Evolutionary conservation across 2,113 vertebrate genomes (phyloP).

Genomic region (Plecturocebus donacophilus): DNA sequence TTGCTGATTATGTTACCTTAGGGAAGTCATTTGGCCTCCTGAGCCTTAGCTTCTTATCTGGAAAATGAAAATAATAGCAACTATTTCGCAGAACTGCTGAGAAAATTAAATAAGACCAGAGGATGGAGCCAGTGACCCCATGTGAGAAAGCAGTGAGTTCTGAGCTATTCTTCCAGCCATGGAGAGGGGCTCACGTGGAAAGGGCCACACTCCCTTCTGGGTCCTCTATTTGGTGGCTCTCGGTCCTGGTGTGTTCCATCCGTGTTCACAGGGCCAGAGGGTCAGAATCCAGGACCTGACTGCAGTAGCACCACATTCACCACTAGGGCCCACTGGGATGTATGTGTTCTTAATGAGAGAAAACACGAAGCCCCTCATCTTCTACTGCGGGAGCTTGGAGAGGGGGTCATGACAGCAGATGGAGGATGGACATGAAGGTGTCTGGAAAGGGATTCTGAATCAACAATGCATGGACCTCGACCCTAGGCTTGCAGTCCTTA

Average conservation of each 20-base stretch:
- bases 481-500: background rate
- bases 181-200: background rate
- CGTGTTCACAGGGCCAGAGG: background rate
- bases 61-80: background rate
- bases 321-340: fast-evolving
- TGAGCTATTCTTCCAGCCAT: background rate
- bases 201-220: too few relatives aligned
- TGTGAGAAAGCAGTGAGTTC: background rate
- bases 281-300: background rate
- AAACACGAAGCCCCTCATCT: background rate
- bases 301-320: background rate
- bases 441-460: background rate
- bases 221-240: background rate
- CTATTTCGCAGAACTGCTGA: background rate
- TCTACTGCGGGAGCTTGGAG: background rate
- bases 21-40: background rate
- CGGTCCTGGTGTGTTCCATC: background rate
- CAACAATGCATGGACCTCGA: fast-evolving
- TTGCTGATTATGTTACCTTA: background rate
- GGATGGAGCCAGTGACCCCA: background rate
- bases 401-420: background rate
- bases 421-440: background rate
- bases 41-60: background rate
- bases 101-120: background rate
- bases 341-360: background rate